phyloP scores from a whole-genome alignment of 2,888 invertebrate genomes.

The Germaria angustata region DNA sequence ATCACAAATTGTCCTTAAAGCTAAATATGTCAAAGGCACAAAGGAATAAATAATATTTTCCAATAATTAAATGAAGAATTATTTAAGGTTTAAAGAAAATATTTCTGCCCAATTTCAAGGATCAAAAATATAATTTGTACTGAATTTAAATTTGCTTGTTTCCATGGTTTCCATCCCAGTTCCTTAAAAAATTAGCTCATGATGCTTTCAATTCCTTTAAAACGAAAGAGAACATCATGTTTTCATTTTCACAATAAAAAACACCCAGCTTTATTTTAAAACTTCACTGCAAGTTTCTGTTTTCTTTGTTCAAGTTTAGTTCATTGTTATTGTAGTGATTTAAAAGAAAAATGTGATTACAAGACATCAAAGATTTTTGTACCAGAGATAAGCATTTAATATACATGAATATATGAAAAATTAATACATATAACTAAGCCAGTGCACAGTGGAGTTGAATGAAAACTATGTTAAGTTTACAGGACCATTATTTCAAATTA shows the following conservation, averaged over 20 bases:
- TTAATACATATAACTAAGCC: background rate
- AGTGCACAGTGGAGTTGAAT: background rate
- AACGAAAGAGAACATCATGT: background rate
- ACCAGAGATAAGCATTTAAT: slow-evolving; percentile 34
- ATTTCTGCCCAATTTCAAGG: too few species aligned
- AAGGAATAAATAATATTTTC: too few species aligned
- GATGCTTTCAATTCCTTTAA: too few species aligned
- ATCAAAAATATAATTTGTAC: too few species aligned
- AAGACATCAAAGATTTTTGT: slow-evolving; percentile 28
- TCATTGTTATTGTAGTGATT: background rate
- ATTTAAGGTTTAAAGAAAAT: too few species aligned
- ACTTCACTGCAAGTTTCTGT: background rate
- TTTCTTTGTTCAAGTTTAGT: slow-evolving; percentile 15
- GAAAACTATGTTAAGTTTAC: background rate
- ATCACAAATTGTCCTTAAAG: too few species aligned
- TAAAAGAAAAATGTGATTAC: slow-evolving; percentile 10
- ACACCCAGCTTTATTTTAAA: background rate
- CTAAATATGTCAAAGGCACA: too few species aligned
- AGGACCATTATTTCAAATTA: too few species aligned
- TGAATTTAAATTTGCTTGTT: too few species aligned
- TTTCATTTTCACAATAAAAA: background rate
- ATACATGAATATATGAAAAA: background rate
- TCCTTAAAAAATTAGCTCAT: too few species aligned
- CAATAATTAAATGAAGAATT: too few species aligned
- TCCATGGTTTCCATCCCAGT: too few species aligned